These are phyloP conservation scores for Lucifuga dentata DNA, from an alignment of 2,113 vertebrate genomes.

Conservation along the genomic window DNA sequence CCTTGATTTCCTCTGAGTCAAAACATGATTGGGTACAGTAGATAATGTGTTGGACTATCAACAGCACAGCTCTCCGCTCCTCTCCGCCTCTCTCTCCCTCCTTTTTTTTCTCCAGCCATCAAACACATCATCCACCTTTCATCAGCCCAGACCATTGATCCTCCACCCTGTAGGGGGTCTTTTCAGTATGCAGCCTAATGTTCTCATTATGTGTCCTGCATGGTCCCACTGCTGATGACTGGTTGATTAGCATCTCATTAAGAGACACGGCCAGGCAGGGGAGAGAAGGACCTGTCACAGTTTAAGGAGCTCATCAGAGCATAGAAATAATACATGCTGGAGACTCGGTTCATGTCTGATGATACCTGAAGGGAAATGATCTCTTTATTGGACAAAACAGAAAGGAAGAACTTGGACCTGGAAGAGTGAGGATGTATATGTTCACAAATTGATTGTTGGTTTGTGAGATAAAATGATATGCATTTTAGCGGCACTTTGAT, in stretches of 20 bases:
- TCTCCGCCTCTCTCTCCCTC: slow-evolving; percentile 20
- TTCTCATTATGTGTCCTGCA: slow-evolving; percentile 80
- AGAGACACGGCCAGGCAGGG: slow-evolving; percentile 72
- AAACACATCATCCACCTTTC: slow-evolving; percentile 77
- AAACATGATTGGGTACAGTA: slow-evolving; percentile 44
- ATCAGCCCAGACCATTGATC: slow-evolving; percentile 79
- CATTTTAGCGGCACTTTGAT: slow-evolving; percentile 17
- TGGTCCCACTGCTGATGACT: slow-evolving; percentile 73
- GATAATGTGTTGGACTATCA: slow-evolving; percentile 65
- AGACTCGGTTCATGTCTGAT: slow-evolving; percentile 62
- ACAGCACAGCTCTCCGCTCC: slow-evolving; percentile 41
- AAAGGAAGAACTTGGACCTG: slow-evolving; percentile 22
- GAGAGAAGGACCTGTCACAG: slow-evolving; percentile 78
- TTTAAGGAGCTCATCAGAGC: slow-evolving; percentile 79
- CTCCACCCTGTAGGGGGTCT: slow-evolving; percentile 65
- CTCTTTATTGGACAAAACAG: slow-evolving; percentile 50
- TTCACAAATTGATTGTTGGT: slow-evolving; percentile 1
- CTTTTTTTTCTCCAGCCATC: slow-evolving; percentile 56
- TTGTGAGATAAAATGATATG: background rate
- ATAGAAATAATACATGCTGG: slow-evolving; percentile 70
- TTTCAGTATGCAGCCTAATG: slow-evolving; percentile 79
- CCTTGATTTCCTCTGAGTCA: no score
- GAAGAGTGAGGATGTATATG: slow-evolving; percentile 7
- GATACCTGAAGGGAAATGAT: slow-evolving; percentile 61
- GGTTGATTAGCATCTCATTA: slow-evolving; percentile 83